phyloP scores from a whole-genome alignment of 2,888 invertebrate genomes.

The Rhingia campestris region DNA sequence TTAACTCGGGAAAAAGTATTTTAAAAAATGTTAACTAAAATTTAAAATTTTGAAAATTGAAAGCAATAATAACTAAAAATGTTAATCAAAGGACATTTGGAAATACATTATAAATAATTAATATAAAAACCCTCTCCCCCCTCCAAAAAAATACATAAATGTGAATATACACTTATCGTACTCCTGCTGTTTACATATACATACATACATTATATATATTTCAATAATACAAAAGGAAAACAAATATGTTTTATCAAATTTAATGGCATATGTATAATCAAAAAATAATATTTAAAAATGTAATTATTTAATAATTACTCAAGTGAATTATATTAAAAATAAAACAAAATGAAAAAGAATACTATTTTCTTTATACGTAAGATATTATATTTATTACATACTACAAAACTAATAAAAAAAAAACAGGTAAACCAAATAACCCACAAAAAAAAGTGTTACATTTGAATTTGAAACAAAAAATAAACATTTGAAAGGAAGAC shows the following conservation, averaged over 20 bases:
- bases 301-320: slow-evolving; percentile 70
- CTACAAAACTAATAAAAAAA: slow-evolving; percentile 77
- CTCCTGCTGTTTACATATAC: slow-evolving; percentile 61
- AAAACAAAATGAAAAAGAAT: slow-evolving; percentile 64
- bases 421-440: slow-evolving; percentile 34
- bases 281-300: slow-evolving; percentile 66
- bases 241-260: slow-evolving; percentile 35
- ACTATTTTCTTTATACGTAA: slow-evolving; percentile 76
- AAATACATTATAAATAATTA: slow-evolving; percentile 18
- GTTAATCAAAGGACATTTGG: slow-evolving; percentile 4
- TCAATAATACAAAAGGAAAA: slow-evolving; percentile 41
- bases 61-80: slow-evolving; percentile 58
- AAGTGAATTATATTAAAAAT: slow-evolving; percentile 55
- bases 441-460: slow-evolving; percentile 72
- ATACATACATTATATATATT: slow-evolving; percentile 9
- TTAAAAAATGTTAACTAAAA: slow-evolving; percentile 21
- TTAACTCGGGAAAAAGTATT: slow-evolving; percentile 27
- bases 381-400: slow-evolving; percentile 75
- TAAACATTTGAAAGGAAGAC: slow-evolving; percentile 67
- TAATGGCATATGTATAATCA: slow-evolving; percentile 61
- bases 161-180: slow-evolving; percentile 65
- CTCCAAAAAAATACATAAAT: slow-evolving; percentile 39
- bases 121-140: too few relatives aligned
- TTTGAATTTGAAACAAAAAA: slow-evolving; percentile 66
- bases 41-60: slow-evolving; percentile 40